phyloP scores from a whole-genome alignment of 1,140 invertebrate species.

The Arion vulgaris region DNA sequence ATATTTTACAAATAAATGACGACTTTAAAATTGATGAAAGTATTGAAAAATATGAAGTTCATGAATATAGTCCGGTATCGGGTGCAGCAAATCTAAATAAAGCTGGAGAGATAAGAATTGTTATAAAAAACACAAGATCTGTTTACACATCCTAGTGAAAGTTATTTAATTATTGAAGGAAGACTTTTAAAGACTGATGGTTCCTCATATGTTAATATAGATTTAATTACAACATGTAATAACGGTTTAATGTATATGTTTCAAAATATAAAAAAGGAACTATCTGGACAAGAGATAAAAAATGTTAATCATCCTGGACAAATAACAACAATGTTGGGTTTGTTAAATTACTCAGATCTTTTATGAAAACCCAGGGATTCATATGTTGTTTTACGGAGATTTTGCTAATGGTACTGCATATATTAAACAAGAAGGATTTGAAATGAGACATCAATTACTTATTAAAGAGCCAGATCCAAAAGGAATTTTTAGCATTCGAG shows the following conservation, averaged over 20 bases:
- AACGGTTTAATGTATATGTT: slow-evolving; percentile 9
- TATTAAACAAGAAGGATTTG: background rate
- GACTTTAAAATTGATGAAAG: background rate
- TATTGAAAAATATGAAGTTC: slow-evolving; percentile 11
- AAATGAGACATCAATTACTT: background rate
- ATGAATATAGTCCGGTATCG: background rate
- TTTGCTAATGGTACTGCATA: background rate
- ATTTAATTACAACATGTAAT: background rate
- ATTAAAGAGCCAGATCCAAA: slow-evolving; percentile 4
- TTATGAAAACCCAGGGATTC: no score
- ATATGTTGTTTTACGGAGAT: background rate
- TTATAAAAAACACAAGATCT: slow-evolving; percentile 5
- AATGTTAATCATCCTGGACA: background rate
- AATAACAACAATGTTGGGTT: background rate
- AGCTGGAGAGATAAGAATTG: background rate
- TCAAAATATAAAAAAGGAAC: background rate
- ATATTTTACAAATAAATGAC: no score
- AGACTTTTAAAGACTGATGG: background rate
- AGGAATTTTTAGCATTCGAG: background rate
- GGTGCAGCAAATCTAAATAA: background rate
- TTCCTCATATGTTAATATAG: background rate
- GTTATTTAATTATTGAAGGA: slow-evolving; percentile 11
- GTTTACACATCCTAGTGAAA: slow-evolving; percentile 6
- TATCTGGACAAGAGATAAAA: slow-evolving; percentile 5
- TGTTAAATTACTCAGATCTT: background rate